Percentiles rank a stretch among this genome's conserved stretches.
phyloP scores from a whole-genome alignment of 2,113 vertebrate species.

The Micromys minutus region DNA sequence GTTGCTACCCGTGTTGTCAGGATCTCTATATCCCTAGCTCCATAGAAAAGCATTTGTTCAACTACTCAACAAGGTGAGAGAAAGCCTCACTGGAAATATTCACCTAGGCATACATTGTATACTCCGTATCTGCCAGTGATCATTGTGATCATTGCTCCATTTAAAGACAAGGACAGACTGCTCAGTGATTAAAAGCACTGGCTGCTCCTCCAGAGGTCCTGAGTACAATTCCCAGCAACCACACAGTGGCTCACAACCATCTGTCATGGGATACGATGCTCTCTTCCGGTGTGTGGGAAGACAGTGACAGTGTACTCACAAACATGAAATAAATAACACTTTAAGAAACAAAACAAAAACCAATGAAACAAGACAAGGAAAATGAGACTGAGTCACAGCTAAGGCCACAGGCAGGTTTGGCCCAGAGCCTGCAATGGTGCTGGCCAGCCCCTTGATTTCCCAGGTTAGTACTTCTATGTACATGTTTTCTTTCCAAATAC shows the following conservation, averaged over 20 bases:
- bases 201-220: too few relatives aligned
- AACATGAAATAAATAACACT: too few relatives aligned
- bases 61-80: too few relatives aligned
- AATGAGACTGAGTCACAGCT: background rate
- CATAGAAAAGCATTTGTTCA: background rate
- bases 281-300: too few relatives aligned
- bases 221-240: too few relatives aligned
- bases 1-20: fast-evolving
- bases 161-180: too few relatives aligned
- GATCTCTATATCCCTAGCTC: background rate
- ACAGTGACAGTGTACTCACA: too few relatives aligned
- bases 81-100: background rate
- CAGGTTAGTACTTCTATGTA: background rate
- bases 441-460: background rate
- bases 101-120: background rate
- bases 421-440: background rate
- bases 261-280: too few relatives aligned
- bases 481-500: background rate
- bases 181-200: too few relatives aligned
- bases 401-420: background rate
- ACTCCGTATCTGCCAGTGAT: background rate
- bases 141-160: background rate
- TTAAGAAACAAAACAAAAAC: too few relatives aligned
- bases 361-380: too few relatives aligned
- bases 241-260: too few relatives aligned